Conservation (phyloP, 2,797 vertebrate genomes). For the Emydoidea blandingii region DNA sequence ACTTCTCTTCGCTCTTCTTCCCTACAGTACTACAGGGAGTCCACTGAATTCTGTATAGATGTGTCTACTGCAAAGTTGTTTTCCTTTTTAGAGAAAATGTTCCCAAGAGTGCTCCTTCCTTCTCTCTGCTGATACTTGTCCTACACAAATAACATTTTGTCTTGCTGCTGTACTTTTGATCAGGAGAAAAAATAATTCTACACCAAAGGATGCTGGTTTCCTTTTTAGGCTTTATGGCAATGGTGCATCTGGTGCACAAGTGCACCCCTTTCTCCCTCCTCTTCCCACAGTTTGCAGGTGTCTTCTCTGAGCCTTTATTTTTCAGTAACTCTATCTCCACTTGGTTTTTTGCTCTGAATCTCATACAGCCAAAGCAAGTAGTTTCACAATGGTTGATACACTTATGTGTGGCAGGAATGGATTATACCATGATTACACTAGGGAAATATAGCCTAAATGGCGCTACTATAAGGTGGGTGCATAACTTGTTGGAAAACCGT, state of each 20-base stretch:
- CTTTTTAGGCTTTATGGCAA: background rate
- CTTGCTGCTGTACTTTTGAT: constrained; percentile 57
- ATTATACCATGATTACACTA: background rate
- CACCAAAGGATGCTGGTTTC: constrained; percentile 19
- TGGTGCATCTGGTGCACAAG: constrained; percentile 24
- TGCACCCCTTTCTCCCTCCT: background rate
- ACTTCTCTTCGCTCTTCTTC: background rate
- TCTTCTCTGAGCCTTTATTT: constrained; percentile 17
- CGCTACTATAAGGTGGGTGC: background rate
- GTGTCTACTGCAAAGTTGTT: background rate
- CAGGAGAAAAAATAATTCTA: constrained; percentile 43
- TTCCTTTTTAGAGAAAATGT: constrained; percentile 15
- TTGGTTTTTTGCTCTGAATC: background rate
- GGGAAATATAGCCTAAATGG: background rate
- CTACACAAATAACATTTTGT: constrained; percentile 40
- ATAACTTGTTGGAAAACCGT: background rate
- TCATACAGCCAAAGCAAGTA: background rate
- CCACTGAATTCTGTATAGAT: constrained; percentile 22
- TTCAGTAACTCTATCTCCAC: constrained; percentile 31
- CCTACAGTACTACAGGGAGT: background rate
- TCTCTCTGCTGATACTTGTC: background rate
- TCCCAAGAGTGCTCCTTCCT: constrained; percentile 6
- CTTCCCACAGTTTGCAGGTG: constrained; percentile 52
- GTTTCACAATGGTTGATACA: background rate
- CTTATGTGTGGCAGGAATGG: background rate